phyloP scores from a whole-genome alignment of 2,113 vertebrate species.

The Hippoglossus stenolepis region DNA sequence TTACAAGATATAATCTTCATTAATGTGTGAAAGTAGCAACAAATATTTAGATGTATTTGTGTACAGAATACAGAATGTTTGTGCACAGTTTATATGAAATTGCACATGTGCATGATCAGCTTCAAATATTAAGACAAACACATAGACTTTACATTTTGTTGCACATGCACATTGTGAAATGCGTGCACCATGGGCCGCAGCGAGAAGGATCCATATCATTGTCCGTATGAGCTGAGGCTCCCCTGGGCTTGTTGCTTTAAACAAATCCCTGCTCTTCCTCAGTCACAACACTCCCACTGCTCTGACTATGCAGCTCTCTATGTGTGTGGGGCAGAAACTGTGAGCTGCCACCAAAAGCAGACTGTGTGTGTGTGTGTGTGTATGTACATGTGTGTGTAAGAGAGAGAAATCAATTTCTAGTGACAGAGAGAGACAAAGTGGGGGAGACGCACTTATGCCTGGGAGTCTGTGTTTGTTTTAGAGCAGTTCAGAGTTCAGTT shows the following conservation, averaged over 20 bases:
- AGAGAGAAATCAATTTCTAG: slow-evolving; percentile 32
- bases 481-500: slow-evolving; percentile 44
- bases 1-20: too few species aligned
- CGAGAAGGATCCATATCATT: slow-evolving; percentile 66
- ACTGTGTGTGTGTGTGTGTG: background rate
- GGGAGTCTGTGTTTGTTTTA: slow-evolving; percentile 43
- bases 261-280: slow-evolving; percentile 73
- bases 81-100: background rate
- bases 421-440: slow-evolving; percentile 24
- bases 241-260: slow-evolving; percentile 79
- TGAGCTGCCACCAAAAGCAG: slow-evolving; percentile 5
- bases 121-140: background rate
- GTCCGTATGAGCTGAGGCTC: slow-evolving; percentile 56
- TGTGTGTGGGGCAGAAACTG: slow-evolving; percentile 12
- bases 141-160: background rate
- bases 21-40: too few species aligned
- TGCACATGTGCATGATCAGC: background rate
- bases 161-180: background rate
- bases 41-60: too few species aligned
- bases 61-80: too few species aligned
- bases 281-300: slow-evolving; percentile 81
- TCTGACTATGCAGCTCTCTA: slow-evolving; percentile 17
- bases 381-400: slow-evolving; percentile 11
- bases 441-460: slow-evolving; percentile 17
- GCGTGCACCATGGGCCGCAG: background rate